Evolutionary conservation across 2,797 vertebrate genomes (phyloP).

Genomic region (Bufotes viridis): DNA sequence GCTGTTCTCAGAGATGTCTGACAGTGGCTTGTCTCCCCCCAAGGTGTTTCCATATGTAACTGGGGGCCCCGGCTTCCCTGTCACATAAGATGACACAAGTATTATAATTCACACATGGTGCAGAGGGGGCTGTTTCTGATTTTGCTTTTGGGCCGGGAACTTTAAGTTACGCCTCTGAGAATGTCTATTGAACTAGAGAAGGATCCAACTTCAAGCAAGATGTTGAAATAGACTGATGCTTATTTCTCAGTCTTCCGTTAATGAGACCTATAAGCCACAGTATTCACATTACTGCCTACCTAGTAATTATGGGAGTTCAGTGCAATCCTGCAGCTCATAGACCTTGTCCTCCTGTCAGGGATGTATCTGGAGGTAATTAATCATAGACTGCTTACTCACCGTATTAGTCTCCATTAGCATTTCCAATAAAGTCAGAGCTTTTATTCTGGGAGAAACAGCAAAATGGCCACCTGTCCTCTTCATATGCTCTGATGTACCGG

Average conservation of each 20-base stretch:
- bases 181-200: too few relatives aligned
- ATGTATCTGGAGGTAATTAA: slow-evolving; percentile 9
- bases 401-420: background rate
- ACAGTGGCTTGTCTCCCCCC: too few relatives aligned
- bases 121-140: too few relatives aligned
- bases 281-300: background rate
- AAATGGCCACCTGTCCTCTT: slow-evolving; percentile 2
- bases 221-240: background rate
- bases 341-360: background rate
- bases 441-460: background rate
- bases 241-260: background rate
- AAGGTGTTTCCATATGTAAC: too few relatives aligned
- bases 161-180: too few relatives aligned
- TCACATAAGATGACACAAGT: background rate
- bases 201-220: too few relatives aligned
- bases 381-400: background rate
- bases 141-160: too few relatives aligned
- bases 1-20: too few relatives aligned
- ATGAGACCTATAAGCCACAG: background rate
- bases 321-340: background rate
- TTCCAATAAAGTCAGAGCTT: background rate
- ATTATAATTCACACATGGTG: background rate
- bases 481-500: background rate
- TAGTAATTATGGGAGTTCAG: background rate
- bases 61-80: too few relatives aligned